A percentile compares a stretch with the other conserved stretches of the same genome.
These are phyloP conservation scores for Epinotia demarniana DNA, from an alignment of 2,888 invertebrate species.

Conservation along the genomic window DNA sequence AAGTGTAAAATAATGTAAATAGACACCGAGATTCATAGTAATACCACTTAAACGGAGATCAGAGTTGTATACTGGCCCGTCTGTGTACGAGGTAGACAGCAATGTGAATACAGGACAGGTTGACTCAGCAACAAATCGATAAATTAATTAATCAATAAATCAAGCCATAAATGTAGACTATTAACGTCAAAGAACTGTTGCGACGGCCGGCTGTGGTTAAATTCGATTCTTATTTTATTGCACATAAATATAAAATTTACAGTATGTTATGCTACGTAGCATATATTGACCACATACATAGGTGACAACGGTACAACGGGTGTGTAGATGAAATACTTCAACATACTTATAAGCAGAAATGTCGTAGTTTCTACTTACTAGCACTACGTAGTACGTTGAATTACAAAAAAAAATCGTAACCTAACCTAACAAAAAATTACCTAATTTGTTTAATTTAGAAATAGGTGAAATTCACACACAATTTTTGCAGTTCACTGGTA, in stretches of 20 bases:
- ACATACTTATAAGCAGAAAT: not conserved
- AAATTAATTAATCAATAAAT: constrained; percentile 33
- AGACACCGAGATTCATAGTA: not conserved
- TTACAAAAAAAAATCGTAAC: not conserved
- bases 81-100: not conserved
- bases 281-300: not conserved
- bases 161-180: constrained; percentile 29
- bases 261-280: not conserved
- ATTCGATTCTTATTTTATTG: constrained; percentile 22
- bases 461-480: no score
- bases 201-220: not conserved
- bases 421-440: no score
- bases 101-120: constrained; percentile 1
- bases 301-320: not conserved
- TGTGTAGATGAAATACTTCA: not conserved
- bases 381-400: no score
- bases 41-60: not conserved
- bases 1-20: no score
- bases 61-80: not conserved
- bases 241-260: constrained; percentile 19
- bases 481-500: no score
- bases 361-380: no score
- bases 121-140: constrained; percentile 18
- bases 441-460: no score
- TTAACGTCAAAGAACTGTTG: constrained; percentile 9